A percentile compares a stretch with the other conserved stretches of the same genome.
Evolutionary conservation across 2,113 vertebrate species (phyloP).

Genomic region (Barbus barbus): DNA sequence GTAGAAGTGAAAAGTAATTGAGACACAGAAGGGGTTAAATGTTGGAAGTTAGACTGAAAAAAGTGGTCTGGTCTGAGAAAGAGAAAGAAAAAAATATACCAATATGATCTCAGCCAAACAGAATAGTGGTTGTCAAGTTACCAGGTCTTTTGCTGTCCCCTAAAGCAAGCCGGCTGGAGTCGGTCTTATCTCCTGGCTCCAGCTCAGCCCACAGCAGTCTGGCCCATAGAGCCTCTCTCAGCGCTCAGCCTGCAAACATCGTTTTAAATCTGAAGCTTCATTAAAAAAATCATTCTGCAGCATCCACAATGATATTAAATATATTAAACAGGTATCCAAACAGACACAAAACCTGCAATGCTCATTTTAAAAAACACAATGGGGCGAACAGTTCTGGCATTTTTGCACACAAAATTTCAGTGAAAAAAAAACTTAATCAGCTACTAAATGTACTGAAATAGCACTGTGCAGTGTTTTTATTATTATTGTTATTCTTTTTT

Average conservation of each 20-base stretch:
- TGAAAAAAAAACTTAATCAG: neutral
- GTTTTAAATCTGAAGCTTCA: constrained; percentile 21
- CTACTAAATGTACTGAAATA: neutral
- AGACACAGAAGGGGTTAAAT: neutral
- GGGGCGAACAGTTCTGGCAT: too few species aligned
- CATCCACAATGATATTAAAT: neutral
- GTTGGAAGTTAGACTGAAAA: neutral
- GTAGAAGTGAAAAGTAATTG: too few species aligned
- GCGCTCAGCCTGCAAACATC: constrained; percentile 35
- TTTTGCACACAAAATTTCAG: too few species aligned
- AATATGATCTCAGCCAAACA: constrained; percentile 12
- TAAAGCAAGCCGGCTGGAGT: constrained; percentile 49
- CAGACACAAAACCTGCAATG: neutral
- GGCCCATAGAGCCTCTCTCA: constrained; percentile 35
- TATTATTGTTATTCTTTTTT: neutral
- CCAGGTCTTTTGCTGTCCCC: constrained; percentile 42
- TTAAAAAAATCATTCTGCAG: constrained; percentile 19
- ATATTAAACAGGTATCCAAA: constrained; percentile 15
- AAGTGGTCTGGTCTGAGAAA: neutral
- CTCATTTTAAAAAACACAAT: neutral
- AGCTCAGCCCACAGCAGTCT: constrained; percentile 52
- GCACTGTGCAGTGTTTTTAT: neutral
- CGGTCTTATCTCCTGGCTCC: constrained; percentile 58
- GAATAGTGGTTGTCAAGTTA: constrained; percentile 63
- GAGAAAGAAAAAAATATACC: neutral